A percentile compares a stretch with the other conserved stretches of the same genome.
These are phyloP conservation scores for Oryzias woworae DNA, from an alignment of 2,113 vertebrate species.

Conservation along the genomic window DNA sequence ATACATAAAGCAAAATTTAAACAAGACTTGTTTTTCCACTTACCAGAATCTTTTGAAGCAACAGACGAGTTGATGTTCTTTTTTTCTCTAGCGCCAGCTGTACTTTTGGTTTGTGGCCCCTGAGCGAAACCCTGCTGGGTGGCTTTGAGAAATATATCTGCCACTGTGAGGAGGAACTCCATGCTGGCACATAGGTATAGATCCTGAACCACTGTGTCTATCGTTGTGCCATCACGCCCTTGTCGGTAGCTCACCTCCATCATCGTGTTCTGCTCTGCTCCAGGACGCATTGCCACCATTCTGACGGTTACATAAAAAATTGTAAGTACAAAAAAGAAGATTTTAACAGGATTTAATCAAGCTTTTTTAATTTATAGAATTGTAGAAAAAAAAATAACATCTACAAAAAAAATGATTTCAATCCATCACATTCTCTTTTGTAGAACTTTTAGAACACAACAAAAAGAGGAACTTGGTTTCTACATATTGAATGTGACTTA, in stretches of 20 bases:
- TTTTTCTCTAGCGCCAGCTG: conserved; percentile 41
- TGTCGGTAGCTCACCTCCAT: conserved; percentile 87
- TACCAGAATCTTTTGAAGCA: conserved; percentile 61
- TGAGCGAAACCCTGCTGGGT: conserved; percentile 79
- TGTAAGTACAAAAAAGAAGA: background rate
- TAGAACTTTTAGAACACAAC: no score
- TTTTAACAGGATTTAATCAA: background rate
- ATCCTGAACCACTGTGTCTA: conserved; percentile 88
- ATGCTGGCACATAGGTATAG: conserved; percentile 94
- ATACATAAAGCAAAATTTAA: background rate
- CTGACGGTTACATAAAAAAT: conserved; percentile 58
- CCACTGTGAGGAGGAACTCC: conserved; percentile 92
- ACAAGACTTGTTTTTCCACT: conserved; percentile 24
- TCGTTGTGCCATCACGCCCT: conserved; percentile 81
- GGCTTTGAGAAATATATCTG: conserved; percentile 89
- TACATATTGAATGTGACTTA: background rate
- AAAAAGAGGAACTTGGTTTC: background rate
- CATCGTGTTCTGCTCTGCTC: conserved; percentile 90
- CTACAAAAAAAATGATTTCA: background rate
- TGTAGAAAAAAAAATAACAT: background rate
- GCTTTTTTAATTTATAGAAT: background rate
- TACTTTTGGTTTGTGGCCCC: conserved; percentile 78
- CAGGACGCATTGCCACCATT: conserved; percentile 91
- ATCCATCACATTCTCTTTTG: no score
- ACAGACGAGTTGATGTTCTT: conserved; percentile 49